Evolutionary conservation across 2,113 vertebrate species (phyloP).

Genomic region (Grammomys dolichurus): DNA sequence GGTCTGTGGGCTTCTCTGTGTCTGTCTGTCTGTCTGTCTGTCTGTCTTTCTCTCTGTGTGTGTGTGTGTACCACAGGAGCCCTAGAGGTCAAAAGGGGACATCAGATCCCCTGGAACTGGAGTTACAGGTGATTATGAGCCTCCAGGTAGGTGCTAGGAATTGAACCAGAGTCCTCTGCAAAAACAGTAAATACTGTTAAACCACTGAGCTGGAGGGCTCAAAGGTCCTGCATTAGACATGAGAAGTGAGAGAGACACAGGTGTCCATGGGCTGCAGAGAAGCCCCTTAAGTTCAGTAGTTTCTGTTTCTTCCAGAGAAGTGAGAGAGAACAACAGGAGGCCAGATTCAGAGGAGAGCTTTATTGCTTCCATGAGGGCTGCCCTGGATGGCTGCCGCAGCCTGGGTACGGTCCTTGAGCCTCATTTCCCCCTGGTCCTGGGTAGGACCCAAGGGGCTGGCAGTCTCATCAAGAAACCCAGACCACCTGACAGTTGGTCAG

Average conservation of each 20-base stretch:
- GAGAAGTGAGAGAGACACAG: not conserved
- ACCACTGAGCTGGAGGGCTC: not conserved
- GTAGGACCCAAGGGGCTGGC: slow-evolving; percentile 54
- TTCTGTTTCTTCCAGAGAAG: slow-evolving; percentile 44
- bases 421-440: slow-evolving; percentile 50
- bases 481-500: slow-evolving; percentile 15
- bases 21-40: not conserved
- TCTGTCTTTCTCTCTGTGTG: too few relatives aligned
- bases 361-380: slow-evolving; percentile 80
- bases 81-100: not conserved
- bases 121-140: not conserved
- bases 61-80: not conserved
- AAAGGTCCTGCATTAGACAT: not conserved
- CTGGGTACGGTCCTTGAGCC: slow-evolving; percentile 32
- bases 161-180: not conserved
- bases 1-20: not conserved
- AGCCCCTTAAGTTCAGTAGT: not conserved
- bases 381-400: slow-evolving; percentile 7
- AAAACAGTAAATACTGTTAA: not conserved
- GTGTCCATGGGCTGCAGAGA: slow-evolving; percentile 3
- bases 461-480: slow-evolving; percentile 15
- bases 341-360: slow-evolving; percentile 76
- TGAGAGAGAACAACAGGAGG: slow-evolving; percentile 23
- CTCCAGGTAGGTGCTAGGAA: not conserved
- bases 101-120: not conserved